Conservation (phyloP, 2,113 vertebrate genomes). For the Phalacrocorax aristotelis region DNA sequence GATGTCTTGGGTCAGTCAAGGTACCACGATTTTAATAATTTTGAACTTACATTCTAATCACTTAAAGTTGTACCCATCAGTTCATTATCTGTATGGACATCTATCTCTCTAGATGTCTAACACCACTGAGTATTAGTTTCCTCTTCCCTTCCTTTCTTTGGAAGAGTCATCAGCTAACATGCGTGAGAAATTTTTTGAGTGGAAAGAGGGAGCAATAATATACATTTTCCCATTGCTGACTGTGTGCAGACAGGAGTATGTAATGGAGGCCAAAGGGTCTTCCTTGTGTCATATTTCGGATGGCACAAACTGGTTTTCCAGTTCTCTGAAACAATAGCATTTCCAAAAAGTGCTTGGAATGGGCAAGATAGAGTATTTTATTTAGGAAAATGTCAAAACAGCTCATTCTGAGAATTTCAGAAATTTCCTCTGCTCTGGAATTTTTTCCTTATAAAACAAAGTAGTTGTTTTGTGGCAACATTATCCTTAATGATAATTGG, state of each 20-base stretch:
- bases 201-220: not conserved
- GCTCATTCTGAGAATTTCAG: not conserved
- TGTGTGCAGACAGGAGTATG: not conserved
- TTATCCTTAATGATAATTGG: not conserved
- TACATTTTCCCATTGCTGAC: fast-evolving
- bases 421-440: not conserved
- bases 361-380: not conserved
- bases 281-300: not conserved
- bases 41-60: not conserved
- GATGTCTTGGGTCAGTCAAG: not conserved
- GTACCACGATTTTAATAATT: not conserved
- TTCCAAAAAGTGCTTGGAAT: not conserved
- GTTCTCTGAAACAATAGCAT: not conserved
- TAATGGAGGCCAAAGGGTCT: not conserved
- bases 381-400: not conserved
- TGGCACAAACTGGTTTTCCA: not conserved
- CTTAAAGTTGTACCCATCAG: not conserved
- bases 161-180: not conserved
- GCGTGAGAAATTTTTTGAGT: not conserved
- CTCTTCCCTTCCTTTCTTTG: not conserved
- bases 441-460: not conserved
- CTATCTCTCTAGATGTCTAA: not conserved
- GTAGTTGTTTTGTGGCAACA: not conserved
- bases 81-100: not conserved
- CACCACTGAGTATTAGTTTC: fast-evolving